phyloP scores from a whole-genome alignment of 2,113 vertebrate species.

The Gallinago media region DNA sequence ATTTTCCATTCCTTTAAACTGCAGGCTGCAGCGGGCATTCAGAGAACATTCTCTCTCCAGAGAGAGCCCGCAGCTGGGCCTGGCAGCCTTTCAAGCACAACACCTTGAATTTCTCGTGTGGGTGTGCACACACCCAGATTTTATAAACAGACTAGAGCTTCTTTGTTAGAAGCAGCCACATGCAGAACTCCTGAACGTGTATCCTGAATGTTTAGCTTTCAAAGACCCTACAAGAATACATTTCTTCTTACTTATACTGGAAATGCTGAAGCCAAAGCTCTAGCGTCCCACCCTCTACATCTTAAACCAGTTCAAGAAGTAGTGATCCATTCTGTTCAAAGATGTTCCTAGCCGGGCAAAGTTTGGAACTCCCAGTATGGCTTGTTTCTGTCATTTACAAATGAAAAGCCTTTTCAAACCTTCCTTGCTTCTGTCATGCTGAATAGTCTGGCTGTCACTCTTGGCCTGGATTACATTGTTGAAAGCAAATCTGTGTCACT shows the following conservation, averaged over 20 bases:
- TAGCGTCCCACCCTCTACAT: not conserved
- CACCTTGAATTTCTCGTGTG: not conserved
- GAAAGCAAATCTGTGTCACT: constrained; percentile 49
- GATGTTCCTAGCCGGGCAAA: not conserved
- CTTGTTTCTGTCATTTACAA: constrained; percentile 29
- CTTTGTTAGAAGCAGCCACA: not conserved
- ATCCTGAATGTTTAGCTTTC: too few relatives aligned
- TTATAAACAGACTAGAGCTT: not conserved
- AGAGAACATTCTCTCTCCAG: not conserved
- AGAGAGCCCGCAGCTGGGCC: not conserved
- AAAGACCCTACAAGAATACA: not conserved
- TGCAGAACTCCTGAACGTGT: not conserved
- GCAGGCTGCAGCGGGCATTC: not conserved
- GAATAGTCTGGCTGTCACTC: constrained; percentile 28
- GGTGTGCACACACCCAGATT: fast-evolving
- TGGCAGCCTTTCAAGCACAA: fast-evolving
- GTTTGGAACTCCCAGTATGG: not conserved
- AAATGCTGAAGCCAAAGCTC: not conserved
- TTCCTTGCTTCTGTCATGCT: not conserved
- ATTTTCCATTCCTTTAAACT: not conserved
- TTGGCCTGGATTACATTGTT: constrained; percentile 24
- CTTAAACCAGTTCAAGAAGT: not conserved
- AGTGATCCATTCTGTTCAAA: not conserved
- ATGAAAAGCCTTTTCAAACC: constrained; percentile 21
- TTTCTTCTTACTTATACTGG: not conserved